Evolutionary conservation across 2,888 invertebrate species (phyloP), one percentile per base, ranked within the genome.

Genomic region (Magallana nippona): DNA sequence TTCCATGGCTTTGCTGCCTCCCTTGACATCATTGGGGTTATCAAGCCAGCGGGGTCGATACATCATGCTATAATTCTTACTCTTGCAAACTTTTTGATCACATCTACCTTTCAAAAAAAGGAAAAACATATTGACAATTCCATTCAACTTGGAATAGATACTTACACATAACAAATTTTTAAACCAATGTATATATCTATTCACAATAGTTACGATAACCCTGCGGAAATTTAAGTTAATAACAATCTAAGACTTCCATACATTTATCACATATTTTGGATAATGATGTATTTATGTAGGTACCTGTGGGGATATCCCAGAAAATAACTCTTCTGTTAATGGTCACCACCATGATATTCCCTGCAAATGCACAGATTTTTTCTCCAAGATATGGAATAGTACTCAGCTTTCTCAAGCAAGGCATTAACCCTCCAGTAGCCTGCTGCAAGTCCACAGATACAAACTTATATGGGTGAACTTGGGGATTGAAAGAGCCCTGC

Each of bases 241-340:
- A 44, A 44, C 44, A 44, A 44, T 44, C 44, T 32, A 32, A 32
- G 32, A 32, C 32, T 32, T 32, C 32, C 32, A 32, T 3, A 5
- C 32, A 44, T 44, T 44, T 44, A 44, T 44, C 8, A 44, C 44
- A 44, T 44, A 44, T 44, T 5, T 44, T 44, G 44, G 44, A 44
- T 44, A 10, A 44, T 8, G 5, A 44, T 44, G 44, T 0, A 44
- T 5, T 44, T 44, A 5, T 44, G 8, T 44, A 44, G 5, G 44
- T 83, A 5, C 92, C 92, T 13, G 91, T 90, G 15, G 90, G 90
- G 32, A 92, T 90, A 82, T 93, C 92, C 93, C 93, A 93, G 62
- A 90, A 86, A 5, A 91, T 78, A 2, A 89, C 86, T 86, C 88
- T 89, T 13, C 92, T 84, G 22, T 90, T 84, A 1, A 91, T 86